These are phyloP conservation scores for Podotricha telesiphe DNA, from an alignment of 2,888 invertebrate genomes.

Conservation along the genomic window DNA sequence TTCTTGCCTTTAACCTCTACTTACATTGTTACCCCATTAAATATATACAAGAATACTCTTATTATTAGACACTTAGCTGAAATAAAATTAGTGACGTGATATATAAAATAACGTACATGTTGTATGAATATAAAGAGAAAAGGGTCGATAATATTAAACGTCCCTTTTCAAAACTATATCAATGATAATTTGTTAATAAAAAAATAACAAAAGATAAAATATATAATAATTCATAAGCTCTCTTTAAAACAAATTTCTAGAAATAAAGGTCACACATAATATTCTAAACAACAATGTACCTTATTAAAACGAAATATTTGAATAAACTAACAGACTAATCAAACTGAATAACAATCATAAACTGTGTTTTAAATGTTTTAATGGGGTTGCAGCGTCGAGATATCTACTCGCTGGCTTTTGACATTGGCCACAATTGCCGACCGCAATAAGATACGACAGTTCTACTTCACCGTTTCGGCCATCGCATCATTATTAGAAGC, in stretches of 20 bases:
- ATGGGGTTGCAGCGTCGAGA: conserved; percentile 84
- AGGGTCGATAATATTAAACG: no score
- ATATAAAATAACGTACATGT: conserved; percentile 9
- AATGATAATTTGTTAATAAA: no score
- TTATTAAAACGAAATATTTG: conserved; percentile 10
- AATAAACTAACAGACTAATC: conserved; percentile 70
- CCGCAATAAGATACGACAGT: conserved; percentile 78
- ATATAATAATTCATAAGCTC: background rate
- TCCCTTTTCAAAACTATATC: background rate
- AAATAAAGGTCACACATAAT: background rate
- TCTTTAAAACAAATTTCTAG: background rate
- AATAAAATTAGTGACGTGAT: background rate
- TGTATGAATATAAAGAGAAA: background rate
- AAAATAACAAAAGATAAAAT: background rate
- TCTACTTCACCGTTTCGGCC: conserved; percentile 74
- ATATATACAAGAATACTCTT: conserved; percentile 22
- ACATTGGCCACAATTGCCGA: conserved; percentile 79
- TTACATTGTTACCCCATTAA: conserved; percentile 42
- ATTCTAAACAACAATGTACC: background rate
- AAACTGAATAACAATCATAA: conserved; percentile 50
- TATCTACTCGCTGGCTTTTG: conserved; percentile 84
- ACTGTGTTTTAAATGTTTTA: conserved; percentile 77
- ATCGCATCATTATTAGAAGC: conserved; percentile 66
- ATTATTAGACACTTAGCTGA: background rate
- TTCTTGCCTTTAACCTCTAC: conserved; percentile 50